Base-by-base conservation (phyloP, 2,113 vertebrate genomes). In the Platichthys stellatus region DNA sequence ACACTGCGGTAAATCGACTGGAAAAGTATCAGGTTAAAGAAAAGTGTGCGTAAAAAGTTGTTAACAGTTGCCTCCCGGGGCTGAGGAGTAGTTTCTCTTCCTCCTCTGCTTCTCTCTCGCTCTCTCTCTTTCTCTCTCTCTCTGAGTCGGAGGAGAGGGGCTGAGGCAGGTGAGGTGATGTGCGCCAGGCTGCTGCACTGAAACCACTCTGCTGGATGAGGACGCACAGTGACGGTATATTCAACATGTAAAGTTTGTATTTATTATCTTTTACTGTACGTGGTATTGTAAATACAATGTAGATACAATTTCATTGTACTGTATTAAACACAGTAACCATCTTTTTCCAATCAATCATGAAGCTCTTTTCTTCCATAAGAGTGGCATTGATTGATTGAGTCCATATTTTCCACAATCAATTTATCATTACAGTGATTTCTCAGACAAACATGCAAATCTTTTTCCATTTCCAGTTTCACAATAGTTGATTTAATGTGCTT, bases 151-250 rank as follows among this genome's bases (percentile, higher is more conserved):
- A 91, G 88, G 88, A 90, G 88, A 87, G 86, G 28, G 84, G 86
- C 65, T 14, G 70, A 69, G 57, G 83, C 91, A 92, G 91, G 91
- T 92, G 91, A 90, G 81, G 86, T n/a, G 91, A 91, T 90, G 91
- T 83, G 83, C 78, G 65, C 54, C 53, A 23, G 21, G 31, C 80
- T 69, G 78, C 83, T 70, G 73, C 63, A 38, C 31, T 20, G 14
- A 6, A 8, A 5, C 6, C 28, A 23, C 12, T 54, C 20, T n/a
- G 53, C 20, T 11, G 18, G n/a, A n/a, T 21, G n/a, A 59, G 23
- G 28, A 73, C 57, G 5, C 43, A 21, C 43, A 40, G 21, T 26
- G 63, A 20, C 20, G 21, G 11, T 18, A 18, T 8, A 51, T 51
- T 20, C 51, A 54, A 20, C 51, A n/a, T 7, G 31, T 31, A 31